Percentiles rank a stretch among this genome's conserved stretches.
Evolutionary conservation across 2,113 vertebrate genomes (phyloP).

Genomic region (Struthidea cinerea): DNA sequence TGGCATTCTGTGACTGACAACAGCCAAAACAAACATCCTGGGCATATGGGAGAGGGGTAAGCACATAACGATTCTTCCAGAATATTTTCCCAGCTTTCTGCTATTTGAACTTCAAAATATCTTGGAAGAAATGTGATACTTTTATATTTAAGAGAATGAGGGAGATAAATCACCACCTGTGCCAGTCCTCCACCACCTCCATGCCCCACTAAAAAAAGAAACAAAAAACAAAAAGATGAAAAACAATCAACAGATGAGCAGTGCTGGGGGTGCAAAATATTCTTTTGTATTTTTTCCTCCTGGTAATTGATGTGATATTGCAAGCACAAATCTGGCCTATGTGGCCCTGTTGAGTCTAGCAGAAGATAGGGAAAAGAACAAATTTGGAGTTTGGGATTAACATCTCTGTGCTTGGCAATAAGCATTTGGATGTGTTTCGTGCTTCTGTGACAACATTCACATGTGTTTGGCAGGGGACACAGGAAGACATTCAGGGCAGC

Average conservation of each 20-base stretch:
- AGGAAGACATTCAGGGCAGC: neutral
- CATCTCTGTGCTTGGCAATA: neutral
- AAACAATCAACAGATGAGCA: neutral
- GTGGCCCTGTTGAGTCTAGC: neutral
- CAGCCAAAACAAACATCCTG: neutral
- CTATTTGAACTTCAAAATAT: neutral
- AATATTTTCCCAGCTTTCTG: neutral
- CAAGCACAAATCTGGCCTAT: neutral
- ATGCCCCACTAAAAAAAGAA: neutral
- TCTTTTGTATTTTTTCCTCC: neutral
- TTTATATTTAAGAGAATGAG: neutral
- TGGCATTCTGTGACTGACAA: neutral
- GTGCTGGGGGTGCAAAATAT: neutral
- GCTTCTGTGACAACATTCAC: neutral
- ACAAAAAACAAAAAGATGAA: neutral
- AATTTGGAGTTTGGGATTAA: neutral
- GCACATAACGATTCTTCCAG: neutral
- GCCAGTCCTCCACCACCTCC: neutral
- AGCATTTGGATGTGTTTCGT: neutral
- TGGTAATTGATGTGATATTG: neutral
- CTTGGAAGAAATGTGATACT: neutral
- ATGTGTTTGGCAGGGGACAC: neutral
- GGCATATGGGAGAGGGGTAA: neutral
- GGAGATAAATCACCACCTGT: neutral
- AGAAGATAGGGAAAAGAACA: neutral